Conservation (phyloP, 2,113 vertebrate species). For the Microtus oregoni region DNA sequence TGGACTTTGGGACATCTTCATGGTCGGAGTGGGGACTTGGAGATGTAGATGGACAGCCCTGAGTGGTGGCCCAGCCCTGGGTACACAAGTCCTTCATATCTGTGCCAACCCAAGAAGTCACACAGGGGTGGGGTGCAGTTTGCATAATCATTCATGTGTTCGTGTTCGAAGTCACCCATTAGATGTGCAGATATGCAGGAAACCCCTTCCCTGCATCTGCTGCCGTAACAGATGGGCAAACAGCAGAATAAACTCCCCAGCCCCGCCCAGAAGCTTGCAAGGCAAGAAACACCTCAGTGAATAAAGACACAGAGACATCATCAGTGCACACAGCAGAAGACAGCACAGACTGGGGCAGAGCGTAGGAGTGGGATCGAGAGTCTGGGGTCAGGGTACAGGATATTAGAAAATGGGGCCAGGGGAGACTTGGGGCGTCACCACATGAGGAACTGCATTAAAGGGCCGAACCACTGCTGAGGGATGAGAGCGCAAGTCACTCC, state of each 20-base stretch:
- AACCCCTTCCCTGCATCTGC: background rate
- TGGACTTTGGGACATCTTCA: background rate
- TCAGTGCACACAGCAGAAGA: background rate
- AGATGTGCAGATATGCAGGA: background rate
- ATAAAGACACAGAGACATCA: background rate
- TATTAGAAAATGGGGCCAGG: background rate
- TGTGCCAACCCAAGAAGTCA: background rate
- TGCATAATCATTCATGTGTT: too few relatives aligned
- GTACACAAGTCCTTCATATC: background rate
- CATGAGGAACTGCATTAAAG: background rate
- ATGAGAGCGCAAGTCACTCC: background rate
- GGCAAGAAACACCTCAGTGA: background rate
- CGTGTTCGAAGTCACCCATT: background rate
- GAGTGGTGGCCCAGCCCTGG: background rate
- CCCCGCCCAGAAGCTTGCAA: background rate
- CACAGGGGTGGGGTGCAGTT: too few relatives aligned
- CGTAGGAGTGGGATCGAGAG: background rate
- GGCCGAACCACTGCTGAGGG: background rate
- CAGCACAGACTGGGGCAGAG: accelerated
- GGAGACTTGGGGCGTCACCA: background rate
- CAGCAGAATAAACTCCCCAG: background rate
- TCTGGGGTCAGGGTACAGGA: background rate
- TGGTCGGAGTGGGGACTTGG: accelerated
- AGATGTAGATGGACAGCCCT: background rate
- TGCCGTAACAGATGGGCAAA: background rate